Base-by-base conservation (phyloP, 2,113 vertebrate genomes). In the Halichoeres trimaculatus region DNA sequence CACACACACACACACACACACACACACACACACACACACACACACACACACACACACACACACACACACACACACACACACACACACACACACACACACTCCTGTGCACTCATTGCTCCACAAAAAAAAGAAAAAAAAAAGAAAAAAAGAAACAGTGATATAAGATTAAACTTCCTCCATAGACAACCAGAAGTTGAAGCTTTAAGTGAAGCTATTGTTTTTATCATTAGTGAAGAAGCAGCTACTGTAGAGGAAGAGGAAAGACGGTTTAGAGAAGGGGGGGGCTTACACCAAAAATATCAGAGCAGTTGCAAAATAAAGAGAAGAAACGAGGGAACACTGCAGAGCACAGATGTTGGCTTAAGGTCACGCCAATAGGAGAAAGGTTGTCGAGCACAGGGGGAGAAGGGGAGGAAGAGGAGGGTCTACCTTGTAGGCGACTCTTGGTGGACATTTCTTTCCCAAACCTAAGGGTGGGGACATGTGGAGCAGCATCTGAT, bases 401-500 rank as follows among this genome's bases (percentile, higher is more conserved):
- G 76, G 75, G 70, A 55, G 76, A 87, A 74, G 64, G 67, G 68
- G 78, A 76, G 51, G 78, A 80, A 79, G 70, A 74, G 78, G 81
- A 86, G 87, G 84, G 87, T 95, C 96, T 99, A 99, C 98, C 98
- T 99, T 99, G 95, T 99, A 98, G 84, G 98, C 97, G 93, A 99
- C 93, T 80, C 97, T 95, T 91, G 97, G 96, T 30, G 98, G 98
- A 92, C 98, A 99, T 95, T 98, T 97, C 97, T 99, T 99, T 93
- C 98, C 98, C 92, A 99, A 96, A 94, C 98, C 97, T 95, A 99
- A 96, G 88, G 98, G 98, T 86, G 97, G 98, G 94, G 96, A 97
- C 97, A 99, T 98, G 95, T 98, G 98, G 92, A 97, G 96, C 95
- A 99, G 96, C 96, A 98, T 98, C 96, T 98, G 96, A 95, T 99